Percentiles rank a stretch among this genome's conserved stretches.
phyloP scores from a whole-genome alignment of 2,797 vertebrate species.

The Sternotherus odoratus region DNA sequence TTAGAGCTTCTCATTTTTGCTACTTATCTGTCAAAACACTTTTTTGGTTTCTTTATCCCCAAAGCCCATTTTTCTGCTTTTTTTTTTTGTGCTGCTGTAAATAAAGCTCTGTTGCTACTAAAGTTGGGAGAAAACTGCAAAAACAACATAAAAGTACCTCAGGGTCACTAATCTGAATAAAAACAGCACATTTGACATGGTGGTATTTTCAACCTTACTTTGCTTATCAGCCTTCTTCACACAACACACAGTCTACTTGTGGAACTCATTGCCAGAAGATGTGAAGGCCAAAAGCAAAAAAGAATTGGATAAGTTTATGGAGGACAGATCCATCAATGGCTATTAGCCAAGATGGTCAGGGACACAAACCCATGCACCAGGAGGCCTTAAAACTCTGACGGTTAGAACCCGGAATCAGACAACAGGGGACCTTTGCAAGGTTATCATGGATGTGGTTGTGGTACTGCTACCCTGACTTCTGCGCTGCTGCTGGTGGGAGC shows the following conservation, averaged over 20 bases:
- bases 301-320: not conserved
- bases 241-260: not conserved
- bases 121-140: not conserved
- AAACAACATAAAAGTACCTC: not conserved
- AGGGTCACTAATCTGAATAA: not conserved
- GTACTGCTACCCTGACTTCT: no score
- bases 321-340: not conserved
- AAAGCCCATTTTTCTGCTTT: conserved; percentile 32
- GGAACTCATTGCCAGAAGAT: not conserved
- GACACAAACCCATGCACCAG: not conserved
- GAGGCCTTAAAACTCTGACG: not conserved
- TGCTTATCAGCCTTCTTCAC: not conserved
- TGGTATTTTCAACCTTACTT: not conserved
- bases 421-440: not conserved
- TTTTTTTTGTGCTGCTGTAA: conserved; percentile 12
- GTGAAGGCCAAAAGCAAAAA: not conserved
- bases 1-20: conserved; percentile 61
- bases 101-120: not conserved
- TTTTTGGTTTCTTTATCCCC: conserved; percentile 23
- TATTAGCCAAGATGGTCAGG: not conserved
- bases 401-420: not conserved
- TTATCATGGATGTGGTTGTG: no score
- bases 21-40: conserved; percentile 62
- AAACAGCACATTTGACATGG: not conserved
- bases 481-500: no score